Conservation (phyloP, 2,888 invertebrate species). For the Drosophila neutralis region DNA sequence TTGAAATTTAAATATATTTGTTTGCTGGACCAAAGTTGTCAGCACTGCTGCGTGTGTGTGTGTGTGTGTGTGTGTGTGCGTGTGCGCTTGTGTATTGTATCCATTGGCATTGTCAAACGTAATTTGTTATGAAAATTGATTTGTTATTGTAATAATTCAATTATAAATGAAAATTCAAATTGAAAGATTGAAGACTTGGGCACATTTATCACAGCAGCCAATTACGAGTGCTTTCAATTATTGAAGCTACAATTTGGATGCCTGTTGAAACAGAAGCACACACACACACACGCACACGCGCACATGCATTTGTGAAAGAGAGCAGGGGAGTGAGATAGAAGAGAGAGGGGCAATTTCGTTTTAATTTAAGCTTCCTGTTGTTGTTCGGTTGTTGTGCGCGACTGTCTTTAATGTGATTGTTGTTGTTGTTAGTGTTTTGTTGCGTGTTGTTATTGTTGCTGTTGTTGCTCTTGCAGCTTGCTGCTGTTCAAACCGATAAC, state of each 20-base stretch:
- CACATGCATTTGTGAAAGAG: neutral
- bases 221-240: constrained; percentile 18
- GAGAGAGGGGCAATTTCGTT: constrained; percentile 44
- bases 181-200: constrained; percentile 10
- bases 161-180: constrained; percentile 40
- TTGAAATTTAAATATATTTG: constrained; percentile 1
- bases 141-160: constrained; percentile 41
- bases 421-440: constrained; percentile 34
- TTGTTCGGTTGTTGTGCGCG: constrained; percentile 36
- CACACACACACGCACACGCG: neutral
- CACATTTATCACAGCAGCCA: constrained; percentile 13
- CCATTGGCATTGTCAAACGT: constrained; percentile 19
- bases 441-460: constrained; percentile 23
- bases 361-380: constrained; percentile 73
- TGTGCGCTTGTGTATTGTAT: neutral
- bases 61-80: neutral
- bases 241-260: constrained; percentile 15
- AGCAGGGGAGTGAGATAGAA: neutral
- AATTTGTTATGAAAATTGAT: constrained; percentile 53
- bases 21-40: neutral
- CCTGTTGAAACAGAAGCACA: neutral
- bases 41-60: neutral
- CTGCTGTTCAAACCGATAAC: constrained; percentile 54
- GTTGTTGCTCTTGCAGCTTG: constrained; percentile 36
- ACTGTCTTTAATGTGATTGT: constrained; percentile 41